A percentile compares a stretch with the other conserved stretches of the same genome.
Evolutionary conservation across 2,888 invertebrate genomes (phyloP).

Genomic region (Chironomus tentans): DNA sequence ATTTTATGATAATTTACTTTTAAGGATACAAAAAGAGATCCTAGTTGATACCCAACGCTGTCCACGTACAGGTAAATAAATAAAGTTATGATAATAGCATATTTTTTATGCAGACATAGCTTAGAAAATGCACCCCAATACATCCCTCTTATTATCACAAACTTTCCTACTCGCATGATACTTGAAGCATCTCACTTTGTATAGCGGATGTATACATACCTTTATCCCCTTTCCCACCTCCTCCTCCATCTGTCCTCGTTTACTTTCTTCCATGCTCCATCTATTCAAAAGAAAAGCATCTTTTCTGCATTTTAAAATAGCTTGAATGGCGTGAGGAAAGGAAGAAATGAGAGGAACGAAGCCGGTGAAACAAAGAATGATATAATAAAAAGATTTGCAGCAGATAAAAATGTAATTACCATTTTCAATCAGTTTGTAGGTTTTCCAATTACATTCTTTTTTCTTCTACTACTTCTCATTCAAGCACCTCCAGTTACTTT

Average conservation of each 20-base stretch:
- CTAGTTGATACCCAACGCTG: too few species aligned
- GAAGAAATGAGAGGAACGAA: background rate
- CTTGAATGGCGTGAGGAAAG: background rate
- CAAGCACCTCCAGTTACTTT: background rate
- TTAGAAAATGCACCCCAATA: too few species aligned
- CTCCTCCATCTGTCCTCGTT: background rate
- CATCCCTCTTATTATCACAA: too few species aligned
- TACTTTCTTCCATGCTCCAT: background rate
- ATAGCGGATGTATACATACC: background rate
- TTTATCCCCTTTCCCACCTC: background rate
- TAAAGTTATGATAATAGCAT: too few species aligned
- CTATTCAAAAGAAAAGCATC: background rate
- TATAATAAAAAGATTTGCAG: constrained; percentile 8
- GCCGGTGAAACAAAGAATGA: background rate
- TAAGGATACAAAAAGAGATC: too few species aligned
- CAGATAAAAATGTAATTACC: constrained; percentile 8
- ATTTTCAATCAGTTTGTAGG: constrained; percentile 10
- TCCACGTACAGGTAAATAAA: too few species aligned
- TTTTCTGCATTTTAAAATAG: background rate
- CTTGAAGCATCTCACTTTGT: background rate
- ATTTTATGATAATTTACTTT: too few species aligned
- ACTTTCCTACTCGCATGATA: too few species aligned
- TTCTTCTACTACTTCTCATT: background rate
- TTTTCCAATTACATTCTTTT: background rate
- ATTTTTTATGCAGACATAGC: too few species aligned